Base-by-base conservation (phyloP, 1,140 invertebrate genomes). In the Marisa cornuarietis region DNA sequence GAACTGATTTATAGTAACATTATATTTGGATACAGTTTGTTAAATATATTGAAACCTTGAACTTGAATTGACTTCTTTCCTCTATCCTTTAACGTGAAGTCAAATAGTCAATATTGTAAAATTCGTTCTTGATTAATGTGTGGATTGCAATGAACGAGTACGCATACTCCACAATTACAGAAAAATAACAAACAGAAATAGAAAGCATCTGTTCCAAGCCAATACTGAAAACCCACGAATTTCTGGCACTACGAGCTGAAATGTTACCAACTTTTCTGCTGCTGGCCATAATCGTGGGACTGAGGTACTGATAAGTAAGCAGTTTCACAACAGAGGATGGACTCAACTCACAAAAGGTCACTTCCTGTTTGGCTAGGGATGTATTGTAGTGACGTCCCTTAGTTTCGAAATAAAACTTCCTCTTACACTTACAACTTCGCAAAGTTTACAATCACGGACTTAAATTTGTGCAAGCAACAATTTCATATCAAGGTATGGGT, bases 361-460 rank as follows among this genome's bases (percentile, higher is more conserved):
- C 76, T 77, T 77, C 76, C 76, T 77, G 76, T 77, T 77, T 26
- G 14, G 49, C 42, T 24, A 8, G 24, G 51, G 5, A 63, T 14
- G 51, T 8, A 24, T 14, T 42, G n/a, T 8, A 68, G 63, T 77
- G 63, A 77, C 65, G 76, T 77, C 76, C 76, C 75, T 63, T 77
- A 4, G 18, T 66, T 24, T 14, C 26, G n/a, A 24, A 3, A 72
- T 49, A 49, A 71, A 31, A 71, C 71, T 79, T 79, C 77, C 71
- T 13, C 65, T n/a, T 22, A 11, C 10, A 16, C 18, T 10, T 54
- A 65, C 49, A 74, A 74, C 58, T 74, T 58, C 22, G 20, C 20
- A 54, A 54, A 52, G 20, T 72, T 22, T n/a, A 72, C 13, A 42
- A 42, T 31, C 63, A 62, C 52, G 61, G 62, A 65, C 31, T 63